Conservation (phyloP, 2,113 vertebrate species). For the Micromys minutus region DNA sequence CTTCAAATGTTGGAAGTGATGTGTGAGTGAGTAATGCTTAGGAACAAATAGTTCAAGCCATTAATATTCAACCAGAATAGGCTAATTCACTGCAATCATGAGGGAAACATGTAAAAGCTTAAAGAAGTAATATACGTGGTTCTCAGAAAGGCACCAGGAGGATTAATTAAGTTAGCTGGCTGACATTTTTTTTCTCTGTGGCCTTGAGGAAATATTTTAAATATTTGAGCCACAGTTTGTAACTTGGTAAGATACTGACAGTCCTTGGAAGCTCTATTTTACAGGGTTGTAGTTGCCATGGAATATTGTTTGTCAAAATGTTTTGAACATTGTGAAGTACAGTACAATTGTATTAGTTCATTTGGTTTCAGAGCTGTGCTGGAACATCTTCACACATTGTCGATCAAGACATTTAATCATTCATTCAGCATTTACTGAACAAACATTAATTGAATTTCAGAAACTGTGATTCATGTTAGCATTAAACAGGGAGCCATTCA, state of each 20-base stretch:
- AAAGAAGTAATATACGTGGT: neutral
- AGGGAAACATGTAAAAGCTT: neutral
- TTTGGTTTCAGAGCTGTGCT: neutral
- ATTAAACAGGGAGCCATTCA: constrained; percentile 42
- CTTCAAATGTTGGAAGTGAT: neutral
- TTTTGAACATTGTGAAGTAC: constrained; percentile 49
- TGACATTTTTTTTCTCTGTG: neutral
- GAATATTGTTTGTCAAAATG: constrained; percentile 61
- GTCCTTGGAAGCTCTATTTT: constrained; percentile 35
- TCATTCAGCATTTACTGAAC: constrained; percentile 49
- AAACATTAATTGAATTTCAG: constrained; percentile 61
- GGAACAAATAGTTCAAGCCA: neutral
- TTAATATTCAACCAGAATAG: constrained; percentile 21
- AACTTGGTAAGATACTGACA: constrained; percentile 26
- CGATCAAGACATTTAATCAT: constrained; percentile 51
- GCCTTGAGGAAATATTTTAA: constrained; percentile 9
- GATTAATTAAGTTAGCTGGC: neutral
- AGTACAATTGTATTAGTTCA: neutral
- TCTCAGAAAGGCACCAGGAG: neutral
- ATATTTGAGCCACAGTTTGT: neutral
- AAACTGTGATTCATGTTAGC: constrained; percentile 47
- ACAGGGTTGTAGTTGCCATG: neutral
- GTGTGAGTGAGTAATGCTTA: neutral
- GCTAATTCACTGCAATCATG: constrained; percentile 32
- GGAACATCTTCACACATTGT: constrained; percentile 44